Evolutionary conservation across 2,113 vertebrate species (phyloP).

Genomic region (Gallinago jamesoni): DNA sequence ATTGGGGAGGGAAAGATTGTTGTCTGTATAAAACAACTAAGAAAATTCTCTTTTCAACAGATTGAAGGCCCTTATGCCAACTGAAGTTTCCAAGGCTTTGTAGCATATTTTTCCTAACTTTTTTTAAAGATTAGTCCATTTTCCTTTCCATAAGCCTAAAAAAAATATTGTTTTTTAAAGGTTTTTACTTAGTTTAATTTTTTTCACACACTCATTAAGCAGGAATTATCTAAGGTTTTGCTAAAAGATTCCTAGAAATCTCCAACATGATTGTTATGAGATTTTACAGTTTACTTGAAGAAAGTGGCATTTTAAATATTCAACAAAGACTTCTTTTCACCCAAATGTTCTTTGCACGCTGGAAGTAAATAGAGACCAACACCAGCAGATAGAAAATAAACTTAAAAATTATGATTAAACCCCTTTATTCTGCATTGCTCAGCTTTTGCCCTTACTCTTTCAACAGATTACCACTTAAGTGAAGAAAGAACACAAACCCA

Average conservation of each 20-base stretch:
- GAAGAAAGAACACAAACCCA: background rate
- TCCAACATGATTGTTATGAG: background rate
- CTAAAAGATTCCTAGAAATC: background rate
- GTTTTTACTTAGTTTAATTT: background rate
- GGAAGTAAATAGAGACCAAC: background rate
- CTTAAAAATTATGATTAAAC: background rate
- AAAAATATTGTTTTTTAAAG: background rate
- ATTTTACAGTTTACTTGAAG: background rate
- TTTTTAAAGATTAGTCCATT: background rate
- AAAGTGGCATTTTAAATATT: background rate
- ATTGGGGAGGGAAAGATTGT: background rate
- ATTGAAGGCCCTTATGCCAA: slow-evolving; percentile 9
- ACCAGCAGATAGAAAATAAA: background rate
- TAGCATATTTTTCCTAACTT: background rate
- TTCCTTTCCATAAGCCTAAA: background rate
- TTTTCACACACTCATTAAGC: background rate
- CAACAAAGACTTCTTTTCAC: background rate
- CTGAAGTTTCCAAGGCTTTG: background rate
- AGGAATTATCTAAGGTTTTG: background rate
- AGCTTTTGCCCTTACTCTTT: background rate
- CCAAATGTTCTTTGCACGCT: background rate
- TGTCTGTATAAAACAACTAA: background rate
- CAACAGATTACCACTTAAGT: background rate
- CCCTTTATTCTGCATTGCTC: background rate
- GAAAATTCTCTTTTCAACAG: background rate